A percentile compares a stretch with the other conserved stretches of the same genome.
These are phyloP conservation scores for Clusia tigrina DNA, from an alignment of 2,888 invertebrate species.

Conservation along the genomic window DNA sequence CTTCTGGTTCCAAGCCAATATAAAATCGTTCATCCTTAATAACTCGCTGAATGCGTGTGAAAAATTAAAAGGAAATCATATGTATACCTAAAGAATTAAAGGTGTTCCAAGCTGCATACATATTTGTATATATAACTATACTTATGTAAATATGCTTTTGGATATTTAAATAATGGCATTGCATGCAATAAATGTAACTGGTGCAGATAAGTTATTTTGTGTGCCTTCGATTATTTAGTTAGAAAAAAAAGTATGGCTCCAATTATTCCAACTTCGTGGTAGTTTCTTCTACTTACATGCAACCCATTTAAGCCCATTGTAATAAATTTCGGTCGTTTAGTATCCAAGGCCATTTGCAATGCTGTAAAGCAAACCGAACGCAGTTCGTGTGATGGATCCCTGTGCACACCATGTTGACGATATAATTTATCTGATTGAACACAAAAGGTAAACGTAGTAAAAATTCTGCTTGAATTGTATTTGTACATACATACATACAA, in stretches of 20 bases:
- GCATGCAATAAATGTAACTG: too few species aligned
- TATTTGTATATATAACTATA: too few species aligned
- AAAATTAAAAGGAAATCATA: too few species aligned
- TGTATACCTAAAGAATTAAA: too few species aligned
- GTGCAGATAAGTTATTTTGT: too few species aligned
- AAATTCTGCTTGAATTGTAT: background rate
- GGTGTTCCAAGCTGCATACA: too few species aligned
- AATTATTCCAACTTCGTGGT: too few species aligned
- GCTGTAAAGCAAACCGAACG: constrained; percentile 85
- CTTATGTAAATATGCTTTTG: too few species aligned
- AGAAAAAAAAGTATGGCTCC: too few species aligned
- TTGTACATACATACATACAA: background rate
- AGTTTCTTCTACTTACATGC: constrained; percentile 78
- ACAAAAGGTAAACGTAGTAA: constrained; percentile 24
- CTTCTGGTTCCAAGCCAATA: constrained; percentile 87
- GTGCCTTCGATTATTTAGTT: too few species aligned
- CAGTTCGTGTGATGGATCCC: constrained; percentile 84
- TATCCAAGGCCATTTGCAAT: constrained; percentile 86
- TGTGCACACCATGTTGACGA: constrained; percentile 78
- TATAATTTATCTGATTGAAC: constrained; percentile 75
- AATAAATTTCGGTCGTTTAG: constrained; percentile 84
- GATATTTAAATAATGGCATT: too few species aligned
- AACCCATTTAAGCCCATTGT: constrained; percentile 85
- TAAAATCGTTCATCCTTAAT: constrained; percentile 92
- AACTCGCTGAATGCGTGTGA: constrained; percentile 80